Percentiles rank a stretch among this genome's conserved stretches.
Conservation (phyloP, 2,113 vertebrate species). For the Rhombomys opimus region DNA sequence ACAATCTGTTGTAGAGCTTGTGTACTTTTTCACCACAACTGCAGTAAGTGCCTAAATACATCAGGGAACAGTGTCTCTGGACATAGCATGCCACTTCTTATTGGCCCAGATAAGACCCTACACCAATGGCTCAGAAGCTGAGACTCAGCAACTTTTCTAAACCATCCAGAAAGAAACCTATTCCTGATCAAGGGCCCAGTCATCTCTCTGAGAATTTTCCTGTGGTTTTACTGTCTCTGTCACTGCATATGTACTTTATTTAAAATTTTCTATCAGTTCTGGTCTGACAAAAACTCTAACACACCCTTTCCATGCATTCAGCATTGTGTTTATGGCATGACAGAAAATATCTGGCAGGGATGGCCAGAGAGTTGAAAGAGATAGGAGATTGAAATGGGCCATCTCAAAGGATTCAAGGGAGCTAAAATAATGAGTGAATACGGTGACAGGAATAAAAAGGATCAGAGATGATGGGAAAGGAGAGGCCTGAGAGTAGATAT, state of each 20-base stretch:
- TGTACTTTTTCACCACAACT: background rate
- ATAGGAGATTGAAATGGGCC: background rate
- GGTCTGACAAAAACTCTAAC: background rate
- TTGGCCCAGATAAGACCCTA: background rate
- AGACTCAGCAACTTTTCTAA: background rate
- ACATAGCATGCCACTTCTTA: background rate
- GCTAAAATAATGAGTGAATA: background rate
- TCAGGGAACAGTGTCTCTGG: background rate
- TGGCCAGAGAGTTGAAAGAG: background rate
- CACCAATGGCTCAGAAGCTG: background rate
- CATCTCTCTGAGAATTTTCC: background rate
- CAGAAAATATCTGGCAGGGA: background rate
- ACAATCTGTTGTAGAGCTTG: background rate
- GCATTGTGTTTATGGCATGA: background rate
- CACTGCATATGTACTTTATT: no score
- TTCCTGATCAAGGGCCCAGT: background rate
- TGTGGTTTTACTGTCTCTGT: background rate
- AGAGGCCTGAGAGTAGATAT: background rate
- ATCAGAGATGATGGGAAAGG: background rate
- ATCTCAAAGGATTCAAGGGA: background rate
- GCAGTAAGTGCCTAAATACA: background rate
- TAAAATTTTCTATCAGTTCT: background rate
- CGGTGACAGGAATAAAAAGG: background rate
- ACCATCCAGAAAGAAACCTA: background rate
- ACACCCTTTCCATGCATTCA: background rate